These are phyloP conservation scores for Metalampra italica DNA, from an alignment of 2,888 invertebrate species.

Conservation along the genomic window DNA sequence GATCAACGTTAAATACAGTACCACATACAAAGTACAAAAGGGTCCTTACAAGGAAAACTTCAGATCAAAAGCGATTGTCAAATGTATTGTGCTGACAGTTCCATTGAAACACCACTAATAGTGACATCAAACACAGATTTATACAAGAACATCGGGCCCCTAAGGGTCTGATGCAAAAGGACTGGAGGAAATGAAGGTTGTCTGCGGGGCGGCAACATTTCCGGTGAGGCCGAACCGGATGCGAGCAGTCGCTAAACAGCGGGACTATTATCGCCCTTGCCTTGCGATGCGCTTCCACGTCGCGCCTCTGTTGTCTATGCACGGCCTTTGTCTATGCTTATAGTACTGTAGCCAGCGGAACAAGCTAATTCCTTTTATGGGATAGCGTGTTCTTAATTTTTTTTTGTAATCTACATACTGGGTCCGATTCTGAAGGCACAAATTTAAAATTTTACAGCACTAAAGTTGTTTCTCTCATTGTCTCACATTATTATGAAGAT, in stretches of 20 bases:
- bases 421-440: too few relatives aligned
- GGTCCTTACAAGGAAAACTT: too few relatives aligned
- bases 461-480: too few relatives aligned
- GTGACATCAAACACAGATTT: constrained; percentile 7
- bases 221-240: constrained; percentile 48
- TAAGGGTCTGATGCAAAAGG: constrained; percentile 33
- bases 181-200: constrained; percentile 68
- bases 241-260: constrained; percentile 41
- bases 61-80: background rate
- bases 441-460: too few relatives aligned
- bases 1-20: too few relatives aligned
- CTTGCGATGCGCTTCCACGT: constrained; percentile 41
- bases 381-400: too few relatives aligned
- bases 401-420: too few relatives aligned
- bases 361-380: too few relatives aligned
- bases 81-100: background rate
- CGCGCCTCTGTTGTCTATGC: constrained; percentile 41
- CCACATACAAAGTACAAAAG: too few relatives aligned
- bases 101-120: background rate
- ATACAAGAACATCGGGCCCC: constrained; percentile 9
- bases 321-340: constrained; percentile 12
- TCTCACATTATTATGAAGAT: too few relatives aligned
- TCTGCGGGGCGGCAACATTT: constrained; percentile 62
- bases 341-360: too few relatives aligned
- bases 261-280: constrained; percentile 49